Evolutionary conservation across 2,113 vertebrate species (phyloP), one percentile per base, ranked within the genome.

Genomic region (Piaya cayana): DNA sequence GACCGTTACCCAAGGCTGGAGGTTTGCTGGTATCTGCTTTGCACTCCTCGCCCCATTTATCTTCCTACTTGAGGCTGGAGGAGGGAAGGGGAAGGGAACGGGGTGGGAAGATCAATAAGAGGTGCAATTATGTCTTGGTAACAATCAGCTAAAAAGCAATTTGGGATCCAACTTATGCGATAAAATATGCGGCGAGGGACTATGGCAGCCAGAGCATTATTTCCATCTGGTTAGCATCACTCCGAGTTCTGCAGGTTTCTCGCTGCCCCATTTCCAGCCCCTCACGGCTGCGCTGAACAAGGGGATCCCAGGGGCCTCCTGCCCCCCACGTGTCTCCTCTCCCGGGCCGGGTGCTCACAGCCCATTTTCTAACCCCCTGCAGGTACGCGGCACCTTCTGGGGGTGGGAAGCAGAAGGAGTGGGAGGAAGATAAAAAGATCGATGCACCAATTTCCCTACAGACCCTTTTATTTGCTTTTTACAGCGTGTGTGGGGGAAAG

Each of bases 111-210:
- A 85, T 37, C 67, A 64, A 85, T 88, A 37, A n/a, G 49, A 82
- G 39, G 75, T 58, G 87, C 64, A 85, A 65, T 94, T 82, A 86
- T 0, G 49, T 37, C 72, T 17, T 59, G 82, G 87, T 62, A 74
- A 55, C 93, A 69, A 88, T 56, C 81, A 92, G 75, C 88, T 94
- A 68, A 90, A 70, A 81, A 81, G 92, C 95, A 92, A 78, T 88
- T 36, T 82, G 76, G 32, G 93, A 64, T 56, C 63, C 72, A 79
- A 29, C 9, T 22, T 19, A 26, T 18, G 59, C 25, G 52, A 27
- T 27, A 47, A 67, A 92, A 39, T 4, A 43, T 1, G 15, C 4
- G 37, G 43, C 23, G 47, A 76, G 20, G 75, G 50, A 36, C 56
- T 56, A 27, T 36, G 30, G 14, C 69, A 74, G 67, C 36, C 74